Evolutionary conservation across 2,888 invertebrate genomes (phyloP).

Genomic region (Dicyrtomina minuta): DNA sequence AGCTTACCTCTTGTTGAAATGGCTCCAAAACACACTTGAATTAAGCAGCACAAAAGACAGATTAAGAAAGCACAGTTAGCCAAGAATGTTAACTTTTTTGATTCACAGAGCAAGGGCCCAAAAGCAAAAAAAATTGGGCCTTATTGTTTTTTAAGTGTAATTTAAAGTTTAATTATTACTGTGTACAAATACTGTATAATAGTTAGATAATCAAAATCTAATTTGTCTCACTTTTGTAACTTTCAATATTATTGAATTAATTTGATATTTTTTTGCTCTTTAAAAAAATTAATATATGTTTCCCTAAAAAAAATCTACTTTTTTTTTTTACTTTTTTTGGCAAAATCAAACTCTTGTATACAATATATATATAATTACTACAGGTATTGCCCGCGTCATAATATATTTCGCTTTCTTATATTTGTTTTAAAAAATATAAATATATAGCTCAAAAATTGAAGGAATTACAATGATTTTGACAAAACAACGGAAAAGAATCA

Average conservation of each 20-base stretch:
- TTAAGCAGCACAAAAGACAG: conserved; percentile 67
- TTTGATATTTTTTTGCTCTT: background rate
- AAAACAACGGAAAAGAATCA: conserved; percentile 25
- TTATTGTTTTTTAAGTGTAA: too few relatives aligned
- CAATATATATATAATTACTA: too few relatives aligned
- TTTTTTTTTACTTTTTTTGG: too few relatives aligned
- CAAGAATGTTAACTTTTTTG: conserved; percentile 38
- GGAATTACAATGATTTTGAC: conserved; percentile 6
- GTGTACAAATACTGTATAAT: too few relatives aligned
- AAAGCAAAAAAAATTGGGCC: conserved; percentile 16
- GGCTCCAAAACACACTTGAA: conserved; percentile 96
- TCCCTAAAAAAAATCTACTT: too few relatives aligned
- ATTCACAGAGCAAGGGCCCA: conserved; percentile 21
- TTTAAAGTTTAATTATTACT: too few relatives aligned
- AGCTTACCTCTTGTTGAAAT: conserved; percentile 97
- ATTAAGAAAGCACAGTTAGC: conserved; percentile 53
- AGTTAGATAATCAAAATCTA: too few relatives aligned
- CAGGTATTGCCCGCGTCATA: too few relatives aligned
- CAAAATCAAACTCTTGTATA: too few relatives aligned
- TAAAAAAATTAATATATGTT: background rate
- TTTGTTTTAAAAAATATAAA: conserved; percentile 6
- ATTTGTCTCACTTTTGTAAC: too few relatives aligned
- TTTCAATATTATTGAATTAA: background rate
- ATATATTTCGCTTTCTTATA: background rate
- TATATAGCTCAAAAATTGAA: background rate